Evolutionary conservation across 2,797 vertebrate species (phyloP).

Genomic region (Philypnodon macrostomus): DNA sequence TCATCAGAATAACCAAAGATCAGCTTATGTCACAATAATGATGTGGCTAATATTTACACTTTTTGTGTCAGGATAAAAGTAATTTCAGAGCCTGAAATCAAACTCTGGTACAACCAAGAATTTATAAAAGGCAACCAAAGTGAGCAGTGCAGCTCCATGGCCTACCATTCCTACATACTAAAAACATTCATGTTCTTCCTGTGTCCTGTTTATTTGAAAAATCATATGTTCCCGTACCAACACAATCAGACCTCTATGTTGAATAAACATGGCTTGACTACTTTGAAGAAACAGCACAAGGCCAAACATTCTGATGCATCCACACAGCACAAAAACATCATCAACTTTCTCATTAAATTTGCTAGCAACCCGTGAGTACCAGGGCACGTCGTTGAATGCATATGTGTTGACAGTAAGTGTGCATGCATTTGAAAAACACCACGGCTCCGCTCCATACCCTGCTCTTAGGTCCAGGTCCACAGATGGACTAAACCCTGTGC

Average conservation of each 20-base stretch:
- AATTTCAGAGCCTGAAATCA: no score
- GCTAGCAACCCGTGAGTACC: constrained; percentile 34
- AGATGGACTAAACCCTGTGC: constrained; percentile 67
- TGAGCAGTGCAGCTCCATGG: no score
- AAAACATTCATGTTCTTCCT: constrained; percentile 17
- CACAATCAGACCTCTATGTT: constrained; percentile 44
- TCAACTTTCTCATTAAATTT: constrained; percentile 39
- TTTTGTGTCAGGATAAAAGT: neutral
- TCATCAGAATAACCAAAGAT: no score
- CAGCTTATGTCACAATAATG: no score
- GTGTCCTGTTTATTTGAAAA: constrained; percentile 4
- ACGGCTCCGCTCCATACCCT: constrained; percentile 45
- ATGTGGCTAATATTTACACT: neutral
- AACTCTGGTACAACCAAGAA: no score
- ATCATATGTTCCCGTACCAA: constrained; percentile 2
- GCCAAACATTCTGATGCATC: constrained; percentile 32
- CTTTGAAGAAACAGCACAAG: constrained; percentile 17
- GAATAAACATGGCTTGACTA: constrained; percentile 34
- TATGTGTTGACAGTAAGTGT: constrained; percentile 23
- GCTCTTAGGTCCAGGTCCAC: constrained; percentile 51
- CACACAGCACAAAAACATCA: constrained; percentile 36
- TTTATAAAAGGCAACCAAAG: no score
- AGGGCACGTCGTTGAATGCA: constrained; percentile 32
- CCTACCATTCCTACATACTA: constrained; percentile 1
- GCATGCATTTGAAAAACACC: constrained; percentile 38